These are phyloP conservation scores for Apantesis nais DNA, from an alignment of 2,888 invertebrate genomes.

Conservation along the genomic window DNA sequence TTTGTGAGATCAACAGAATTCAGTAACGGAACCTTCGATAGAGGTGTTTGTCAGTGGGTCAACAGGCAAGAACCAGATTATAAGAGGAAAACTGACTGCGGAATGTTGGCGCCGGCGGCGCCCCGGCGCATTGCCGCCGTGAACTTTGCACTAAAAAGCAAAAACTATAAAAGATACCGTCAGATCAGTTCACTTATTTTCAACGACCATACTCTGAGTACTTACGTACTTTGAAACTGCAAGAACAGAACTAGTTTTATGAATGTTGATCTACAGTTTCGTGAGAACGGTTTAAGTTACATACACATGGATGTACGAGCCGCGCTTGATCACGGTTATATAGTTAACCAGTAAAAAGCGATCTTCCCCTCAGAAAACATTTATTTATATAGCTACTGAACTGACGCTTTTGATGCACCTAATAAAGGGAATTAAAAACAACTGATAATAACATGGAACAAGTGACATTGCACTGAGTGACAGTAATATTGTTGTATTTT, in stretches of 20 bases:
- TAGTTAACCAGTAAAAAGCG: background rate
- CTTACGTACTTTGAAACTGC: background rate
- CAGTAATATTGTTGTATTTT: background rate
- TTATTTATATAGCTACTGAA: background rate
- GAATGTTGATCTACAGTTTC: background rate
- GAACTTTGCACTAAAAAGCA: background rate
- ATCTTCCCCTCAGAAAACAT: background rate
- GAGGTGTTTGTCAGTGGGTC: slow-evolving; percentile 26
- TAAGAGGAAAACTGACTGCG: slow-evolving; percentile 8
- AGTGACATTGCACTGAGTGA: background rate
- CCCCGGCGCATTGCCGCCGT: background rate
- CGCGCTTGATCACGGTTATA: background rate
- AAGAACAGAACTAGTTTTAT: background rate
- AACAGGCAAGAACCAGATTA: slow-evolving; percentile 3
- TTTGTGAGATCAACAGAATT: slow-evolving; percentile 3
- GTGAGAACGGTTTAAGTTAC: too few species aligned
- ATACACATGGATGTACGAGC: too few species aligned
- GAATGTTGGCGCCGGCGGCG: slow-evolving; percentile 42
- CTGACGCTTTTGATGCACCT: background rate
- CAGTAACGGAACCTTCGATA: slow-evolving; percentile 12
- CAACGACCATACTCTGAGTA: background rate
- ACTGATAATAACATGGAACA: background rate
- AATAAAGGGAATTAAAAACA: background rate
- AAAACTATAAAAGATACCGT: background rate
- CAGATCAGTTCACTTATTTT: background rate